phyloP scores from a whole-genome alignment of 2,888 invertebrate species.

The Maniola hyperantus region DNA sequence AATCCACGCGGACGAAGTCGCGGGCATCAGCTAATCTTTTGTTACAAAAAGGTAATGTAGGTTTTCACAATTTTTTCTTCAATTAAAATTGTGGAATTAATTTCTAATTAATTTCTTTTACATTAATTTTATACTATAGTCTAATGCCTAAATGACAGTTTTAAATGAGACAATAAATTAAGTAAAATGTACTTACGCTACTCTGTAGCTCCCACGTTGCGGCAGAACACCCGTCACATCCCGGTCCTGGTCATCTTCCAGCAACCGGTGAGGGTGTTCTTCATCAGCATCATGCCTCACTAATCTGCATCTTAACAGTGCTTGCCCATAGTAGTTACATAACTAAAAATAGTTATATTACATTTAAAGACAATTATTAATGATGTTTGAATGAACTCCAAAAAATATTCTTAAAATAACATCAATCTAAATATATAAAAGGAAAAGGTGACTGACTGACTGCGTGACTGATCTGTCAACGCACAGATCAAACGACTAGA shows the following conservation, averaged over 20 bases:
- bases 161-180: background rate
- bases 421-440: no score
- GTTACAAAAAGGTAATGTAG: no score
- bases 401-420: background rate
- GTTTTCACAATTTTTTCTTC: no score
- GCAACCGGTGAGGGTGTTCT: conserved; percentile 87
- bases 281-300: conserved; percentile 83
- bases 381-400: background rate
- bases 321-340: conserved; percentile 72
- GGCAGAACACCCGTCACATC: conserved; percentile 87
- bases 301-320: conserved; percentile 87
- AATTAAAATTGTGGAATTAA: no score
- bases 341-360: conserved; percentile 48
- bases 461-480: no score
- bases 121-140: no score
- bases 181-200: conserved; percentile 74
- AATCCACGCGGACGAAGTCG: no score
- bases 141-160: background rate
- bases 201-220: conserved; percentile 83
- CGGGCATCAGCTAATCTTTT: no score
- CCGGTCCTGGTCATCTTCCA: conserved; percentile 85
- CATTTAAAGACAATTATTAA: background rate
- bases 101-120: no score
- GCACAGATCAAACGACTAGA: no score
- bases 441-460: no score